These are phyloP conservation scores for Mastomys natalensis DNA, from an alignment of 2,113 vertebrate genomes.

Conservation along the genomic window DNA sequence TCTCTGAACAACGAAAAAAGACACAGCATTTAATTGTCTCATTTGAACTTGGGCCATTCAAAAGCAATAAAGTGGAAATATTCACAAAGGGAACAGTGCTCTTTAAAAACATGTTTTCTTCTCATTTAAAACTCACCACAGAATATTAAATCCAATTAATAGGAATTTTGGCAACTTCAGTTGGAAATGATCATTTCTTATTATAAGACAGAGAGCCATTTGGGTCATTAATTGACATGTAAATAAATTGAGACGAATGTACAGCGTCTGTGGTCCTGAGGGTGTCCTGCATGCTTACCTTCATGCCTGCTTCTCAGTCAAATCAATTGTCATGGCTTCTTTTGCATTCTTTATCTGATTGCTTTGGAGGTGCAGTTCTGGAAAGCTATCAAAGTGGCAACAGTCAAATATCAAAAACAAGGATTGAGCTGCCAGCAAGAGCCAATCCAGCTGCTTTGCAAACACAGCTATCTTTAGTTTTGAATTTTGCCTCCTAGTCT, in stretches of 20 bases:
- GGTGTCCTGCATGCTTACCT: slow-evolving; percentile 26
- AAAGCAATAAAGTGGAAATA: slow-evolving; percentile 87
- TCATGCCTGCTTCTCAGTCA: slow-evolving; percentile 64
- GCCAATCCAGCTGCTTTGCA: background rate
- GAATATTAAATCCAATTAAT: slow-evolving; percentile 42
- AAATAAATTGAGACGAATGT: slow-evolving; percentile 72
- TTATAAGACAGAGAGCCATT: slow-evolving; percentile 48
- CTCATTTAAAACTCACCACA: slow-evolving; percentile 64
- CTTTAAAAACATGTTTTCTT: slow-evolving; percentile 74
- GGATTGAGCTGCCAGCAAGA: background rate
- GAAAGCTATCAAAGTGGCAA: slow-evolving; percentile 17
- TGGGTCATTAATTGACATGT: slow-evolving; percentile 69
- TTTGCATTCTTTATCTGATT: slow-evolving; percentile 66
- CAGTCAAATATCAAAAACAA: background rate
- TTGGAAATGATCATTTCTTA: slow-evolving; percentile 56
- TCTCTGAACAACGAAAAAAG: slow-evolving; percentile 85
- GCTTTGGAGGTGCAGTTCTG: slow-evolving; percentile 44
- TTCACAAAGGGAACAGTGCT: slow-evolving; percentile 81
- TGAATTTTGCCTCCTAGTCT: slow-evolving; percentile 16
- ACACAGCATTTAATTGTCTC: slow-evolving; percentile 88
- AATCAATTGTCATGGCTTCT: slow-evolving; percentile 61
- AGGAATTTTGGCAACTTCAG: slow-evolving; percentile 59
- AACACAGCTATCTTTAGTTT: background rate
- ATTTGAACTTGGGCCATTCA: slow-evolving; percentile 89
- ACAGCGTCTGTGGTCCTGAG: slow-evolving; percentile 66